Base-by-base conservation (phyloP, 2,113 vertebrate genomes). In the Scytalopus superciliaris region DNA sequence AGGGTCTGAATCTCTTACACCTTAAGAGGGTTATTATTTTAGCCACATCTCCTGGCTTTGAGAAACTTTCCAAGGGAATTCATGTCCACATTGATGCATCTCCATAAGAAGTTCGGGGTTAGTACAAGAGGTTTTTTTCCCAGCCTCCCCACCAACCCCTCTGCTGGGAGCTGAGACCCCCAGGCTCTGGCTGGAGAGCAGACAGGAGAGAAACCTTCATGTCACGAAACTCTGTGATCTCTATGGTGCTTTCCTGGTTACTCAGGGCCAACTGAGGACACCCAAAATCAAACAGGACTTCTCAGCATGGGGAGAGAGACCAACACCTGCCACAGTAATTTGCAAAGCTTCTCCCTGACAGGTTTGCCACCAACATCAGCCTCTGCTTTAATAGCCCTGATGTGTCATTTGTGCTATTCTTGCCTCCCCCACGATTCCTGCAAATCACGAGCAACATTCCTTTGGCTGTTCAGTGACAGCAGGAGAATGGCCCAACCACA, bases 141-240 rank as follows among this genome's bases (percentile, higher is more conserved):
- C 35, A 47, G 15, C 23, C 85, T 67, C 15, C 21, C 19, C 35
- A 11, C 6, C 55, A 62, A 31, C 13, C 6, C 16, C 22, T 33
- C 17, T 39, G 67, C 35, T 49, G 27, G 21, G 57, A 45, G 57
- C 30, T 40, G 39, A 84, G 39, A 35, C 30, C 21, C 45, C 25
- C 25, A 37, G 23, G 31, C 19, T 79, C 25, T n/a, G 49, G 3
- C 35, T 79, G 44, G n/a, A 8, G 4, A 53, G 15, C 27, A 84
- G 45, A 27, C 12, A 72, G 59, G 27, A 35, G 40, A 16, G 4
- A 37, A 45, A 66, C 23, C 35, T 49, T 45, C 30, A 5, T 35
- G 5, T 31, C 68, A 42, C 33, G 44, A 53, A 31, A 42, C 33
- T 37, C 0, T 0, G 1, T 3, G 25, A n/a, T 3, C 15, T n/a